These are phyloP conservation scores for Dromiciops gliroides DNA, from an alignment of 2,113 vertebrate species.

Conservation along the genomic window DNA sequence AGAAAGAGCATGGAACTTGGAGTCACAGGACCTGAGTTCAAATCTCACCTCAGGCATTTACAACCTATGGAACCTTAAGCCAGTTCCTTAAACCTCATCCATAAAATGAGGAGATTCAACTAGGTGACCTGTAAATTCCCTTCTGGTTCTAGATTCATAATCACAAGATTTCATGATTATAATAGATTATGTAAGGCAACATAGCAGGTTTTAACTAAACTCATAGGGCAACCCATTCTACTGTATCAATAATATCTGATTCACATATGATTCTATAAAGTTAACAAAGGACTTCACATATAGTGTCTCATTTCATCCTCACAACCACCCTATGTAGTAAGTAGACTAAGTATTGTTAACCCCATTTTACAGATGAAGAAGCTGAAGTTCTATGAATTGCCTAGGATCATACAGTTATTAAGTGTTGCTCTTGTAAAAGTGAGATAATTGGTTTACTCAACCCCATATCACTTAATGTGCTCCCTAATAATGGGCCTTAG, in stretches of 20 bases:
- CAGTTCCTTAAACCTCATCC: background rate
- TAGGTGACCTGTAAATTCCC: background rate
- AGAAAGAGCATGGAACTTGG: background rate
- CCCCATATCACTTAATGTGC: background rate
- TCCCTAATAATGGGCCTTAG: background rate
- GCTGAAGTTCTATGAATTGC: background rate
- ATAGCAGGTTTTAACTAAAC: background rate
- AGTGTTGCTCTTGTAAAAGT: background rate
- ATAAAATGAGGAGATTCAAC: background rate
- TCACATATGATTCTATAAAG: background rate
- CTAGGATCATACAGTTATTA: background rate
- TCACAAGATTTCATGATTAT: background rate
- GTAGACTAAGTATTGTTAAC: background rate
- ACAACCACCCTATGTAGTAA: background rate
- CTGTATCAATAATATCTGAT: background rate
- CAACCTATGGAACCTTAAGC: background rate
- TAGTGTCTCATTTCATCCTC: background rate
- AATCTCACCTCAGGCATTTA: background rate
- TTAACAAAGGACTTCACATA: background rate
- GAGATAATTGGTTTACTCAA: background rate
- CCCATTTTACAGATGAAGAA: conserved; percentile 1
- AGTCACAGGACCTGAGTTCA: background rate
- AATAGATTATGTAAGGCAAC: background rate
- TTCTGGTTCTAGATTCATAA: background rate
- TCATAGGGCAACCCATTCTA: background rate